Evolutionary conservation across 2,113 vertebrate species (phyloP), one percentile per base, ranked within the genome.

Genomic region (Tichodroma muraria): DNA sequence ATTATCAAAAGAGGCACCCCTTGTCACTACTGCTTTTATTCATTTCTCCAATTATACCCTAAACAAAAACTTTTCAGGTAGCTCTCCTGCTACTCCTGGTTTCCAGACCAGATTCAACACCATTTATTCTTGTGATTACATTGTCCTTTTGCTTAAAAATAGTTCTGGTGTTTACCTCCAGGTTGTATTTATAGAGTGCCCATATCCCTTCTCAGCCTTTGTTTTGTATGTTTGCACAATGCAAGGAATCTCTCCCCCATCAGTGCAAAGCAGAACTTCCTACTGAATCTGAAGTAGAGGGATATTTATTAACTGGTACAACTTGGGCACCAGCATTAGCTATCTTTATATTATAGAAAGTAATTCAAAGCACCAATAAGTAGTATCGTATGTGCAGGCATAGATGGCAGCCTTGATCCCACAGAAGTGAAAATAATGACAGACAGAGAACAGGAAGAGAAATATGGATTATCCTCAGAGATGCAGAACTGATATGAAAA

Each of bases 181-280:
- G 68, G 66, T 71, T 87, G 89, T 96, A 96, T 96, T 96, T 96
- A 95, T 95, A 97, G 96, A 88, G 70, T 42, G 73, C 45, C 94
- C 95, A 90, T 95, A 95, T 96, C 95, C 93, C 95, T 93, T 96
- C 94, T 93, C 89, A 92, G 93, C 73, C 91, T 96, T 96, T 97
- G 95, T 96, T 97, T 94, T 87, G 80, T 86, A 49, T 65, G 44
- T 75, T 92, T 56, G 73, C 86, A 95, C 96, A 95, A 94, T 94
- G 83, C 82, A 94, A 96, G 88, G 85, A 92, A 94, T 92, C 76
- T 95, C 77, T 93, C 77, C 88, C 70, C 89, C 95, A 92, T 71
- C 82, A 81, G 57, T 50, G 83, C 65, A 68, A 88, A 81, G 88
- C 93, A 93, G 93, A 93, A 91, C 82, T 96, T 95, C 92, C 93